Base-by-base conservation (phyloP, 2,797 vertebrate species). In the Pachyuromys duprasi region DNA sequence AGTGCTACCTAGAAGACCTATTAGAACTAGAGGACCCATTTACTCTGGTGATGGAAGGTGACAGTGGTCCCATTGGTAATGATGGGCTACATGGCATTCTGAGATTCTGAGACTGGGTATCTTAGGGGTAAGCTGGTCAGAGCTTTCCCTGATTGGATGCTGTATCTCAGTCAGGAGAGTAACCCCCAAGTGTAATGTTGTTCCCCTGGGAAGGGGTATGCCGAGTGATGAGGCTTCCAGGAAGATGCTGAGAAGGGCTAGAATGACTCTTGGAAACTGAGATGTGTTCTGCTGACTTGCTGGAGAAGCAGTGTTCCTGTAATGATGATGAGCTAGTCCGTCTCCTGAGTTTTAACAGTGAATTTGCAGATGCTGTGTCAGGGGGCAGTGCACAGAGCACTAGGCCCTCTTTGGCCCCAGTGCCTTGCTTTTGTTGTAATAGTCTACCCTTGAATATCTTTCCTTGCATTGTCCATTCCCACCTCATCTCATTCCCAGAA, bases 221-320 rank as follows among this genome's bases (percentile, higher is more conserved):
- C 95, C 93, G 92, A 90, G 33, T 69, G 81, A 84, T 63, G 83
- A 90, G 82, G 70, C 93, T 95, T 96, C 90, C 57, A 13, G 89
- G 95, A 97, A 97, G 95, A 93, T 92, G 90, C 82, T 83, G 90
- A 92, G 86, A 95, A 86, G 63, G 88, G 42, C 36, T 7, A 76
- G 89, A 93, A 83, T 7, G 87, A 83, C 49, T 95, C 53, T 0
- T 26, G 1, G 14, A 90, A 89, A 55, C 69, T 0, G 62, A 84
- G 91, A 62, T 5, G 17, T 3, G 39, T 84, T 93, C 94, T 95
- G 92, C 91, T 60, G 75, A 87, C 63, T 95, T 96, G 90, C 93
- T 82, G 42, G 87, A 14, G 49, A 83, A 83, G 91, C 82, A 94
- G 49, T 80, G 75, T 86, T 96, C 39, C 95, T 36, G 6, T 57